Evolutionary conservation across 2,113 vertebrate species (phyloP).

Genomic region (Istiophorus platypterus): DNA sequence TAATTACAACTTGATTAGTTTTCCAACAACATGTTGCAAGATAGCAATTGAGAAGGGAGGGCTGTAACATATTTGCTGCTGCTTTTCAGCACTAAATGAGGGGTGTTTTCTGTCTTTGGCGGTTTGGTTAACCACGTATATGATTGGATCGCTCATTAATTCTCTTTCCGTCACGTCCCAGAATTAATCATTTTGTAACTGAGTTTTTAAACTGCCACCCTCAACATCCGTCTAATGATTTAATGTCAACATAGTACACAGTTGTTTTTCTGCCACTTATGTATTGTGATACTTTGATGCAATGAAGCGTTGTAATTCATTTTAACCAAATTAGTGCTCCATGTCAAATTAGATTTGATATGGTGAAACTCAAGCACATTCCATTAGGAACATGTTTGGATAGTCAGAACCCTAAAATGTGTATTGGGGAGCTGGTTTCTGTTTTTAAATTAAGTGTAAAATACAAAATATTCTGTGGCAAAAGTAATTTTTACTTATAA

Average conservation of each 20-base stretch:
- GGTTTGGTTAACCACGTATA: constrained; percentile 69
- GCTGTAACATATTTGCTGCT: constrained; percentile 59
- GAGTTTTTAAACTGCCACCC: constrained; percentile 58
- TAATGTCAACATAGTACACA: constrained; percentile 69
- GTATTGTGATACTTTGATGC: constrained; percentile 60
- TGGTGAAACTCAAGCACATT: constrained; percentile 26
- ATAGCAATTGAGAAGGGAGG: constrained; percentile 34
- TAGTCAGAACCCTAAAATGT: constrained; percentile 27
- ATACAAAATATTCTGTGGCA: neutral
- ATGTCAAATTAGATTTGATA: constrained; percentile 57
- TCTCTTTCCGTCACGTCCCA: constrained; percentile 61
- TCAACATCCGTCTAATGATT: constrained; percentile 72
- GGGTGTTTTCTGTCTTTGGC: constrained; percentile 67
- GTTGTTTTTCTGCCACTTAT: constrained; percentile 68
- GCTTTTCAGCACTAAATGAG: constrained; percentile 55
- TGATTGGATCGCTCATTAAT: constrained; percentile 75
- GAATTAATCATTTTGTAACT: constrained; percentile 67
- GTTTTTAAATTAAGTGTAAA: neutral
- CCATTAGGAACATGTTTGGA: constrained; percentile 18
- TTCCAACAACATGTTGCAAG: constrained; percentile 56
- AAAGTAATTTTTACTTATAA: neutral
- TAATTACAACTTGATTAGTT: constrained; percentile 64
- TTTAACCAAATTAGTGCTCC: constrained; percentile 60
- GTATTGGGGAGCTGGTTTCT: neutral
- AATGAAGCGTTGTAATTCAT: constrained; percentile 58